Percentiles rank a stretch among this genome's conserved stretches.
Evolutionary conservation across 2,113 vertebrate species (phyloP).

Genomic region (Dissostichus mawsoni): DNA sequence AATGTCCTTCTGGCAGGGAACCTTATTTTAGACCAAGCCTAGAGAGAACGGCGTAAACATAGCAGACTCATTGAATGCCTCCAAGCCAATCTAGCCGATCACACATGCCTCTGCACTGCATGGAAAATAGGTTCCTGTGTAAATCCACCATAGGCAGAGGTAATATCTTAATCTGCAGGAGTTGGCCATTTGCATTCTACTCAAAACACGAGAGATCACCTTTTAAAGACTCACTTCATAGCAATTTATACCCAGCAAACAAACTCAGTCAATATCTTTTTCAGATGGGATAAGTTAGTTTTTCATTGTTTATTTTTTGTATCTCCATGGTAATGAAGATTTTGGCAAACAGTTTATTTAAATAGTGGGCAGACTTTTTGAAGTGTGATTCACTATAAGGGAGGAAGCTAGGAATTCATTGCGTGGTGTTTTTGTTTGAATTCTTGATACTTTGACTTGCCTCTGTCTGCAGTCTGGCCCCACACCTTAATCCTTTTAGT

Average conservation of each 20-base stretch:
- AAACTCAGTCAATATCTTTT: neutral
- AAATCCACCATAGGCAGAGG: conserved; percentile 22
- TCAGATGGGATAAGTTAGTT: neutral
- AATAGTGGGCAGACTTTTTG: conserved; percentile 1
- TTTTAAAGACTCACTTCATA: conserved; percentile 5
- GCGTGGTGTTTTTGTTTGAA: conserved; percentile 44
- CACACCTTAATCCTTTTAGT: conserved; percentile 57
- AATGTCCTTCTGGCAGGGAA: conserved; percentile 47
- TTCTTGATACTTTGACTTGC: conserved; percentile 20
- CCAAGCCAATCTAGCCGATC: conserved; percentile 35
- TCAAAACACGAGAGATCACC: conserved; percentile 1
- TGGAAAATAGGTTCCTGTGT: conserved; percentile 40
- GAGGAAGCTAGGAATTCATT: conserved; percentile 59
- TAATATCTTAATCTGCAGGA: conserved; percentile 37
- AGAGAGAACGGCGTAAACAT: conserved; percentile 45
- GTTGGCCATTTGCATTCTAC: neutral
- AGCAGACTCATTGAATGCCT: conserved; percentile 48
- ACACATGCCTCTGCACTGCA: conserved; percentile 23
- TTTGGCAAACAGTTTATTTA: neutral
- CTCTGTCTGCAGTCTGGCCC: conserved; percentile 42
- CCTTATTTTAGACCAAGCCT: conserved; percentile 74
- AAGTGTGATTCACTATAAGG: conserved; percentile 15
- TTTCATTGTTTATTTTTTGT: neutral
- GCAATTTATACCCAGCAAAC: neutral
- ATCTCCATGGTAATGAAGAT: neutral